Evolutionary conservation across 2,113 vertebrate species (phyloP).

Genomic region (Gymnobelideus leadbeateri): DNA sequence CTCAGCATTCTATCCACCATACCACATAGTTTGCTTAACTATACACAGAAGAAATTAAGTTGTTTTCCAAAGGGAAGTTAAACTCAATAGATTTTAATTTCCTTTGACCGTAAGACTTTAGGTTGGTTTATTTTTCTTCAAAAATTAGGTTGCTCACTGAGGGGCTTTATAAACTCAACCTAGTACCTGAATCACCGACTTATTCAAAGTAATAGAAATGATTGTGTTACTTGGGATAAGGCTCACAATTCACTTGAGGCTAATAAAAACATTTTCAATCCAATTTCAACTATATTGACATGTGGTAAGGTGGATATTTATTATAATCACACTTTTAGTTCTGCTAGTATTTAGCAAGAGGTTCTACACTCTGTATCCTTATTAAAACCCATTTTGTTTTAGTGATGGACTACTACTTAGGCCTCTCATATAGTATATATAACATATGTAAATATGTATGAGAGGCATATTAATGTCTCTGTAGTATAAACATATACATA

Average conservation of each 20-base stretch:
- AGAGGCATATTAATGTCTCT: background rate
- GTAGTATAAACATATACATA: background rate
- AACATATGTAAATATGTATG: background rate
- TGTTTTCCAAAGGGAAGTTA: constrained; percentile 47
- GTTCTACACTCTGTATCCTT: background rate
- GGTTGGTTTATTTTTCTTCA: background rate
- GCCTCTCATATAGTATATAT: too few species aligned
- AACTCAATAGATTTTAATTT: constrained; percentile 67
- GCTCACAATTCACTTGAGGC: background rate
- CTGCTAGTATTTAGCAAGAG: background rate
- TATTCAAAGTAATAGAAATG: background rate
- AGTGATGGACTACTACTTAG: background rate
- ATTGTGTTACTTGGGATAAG: background rate
- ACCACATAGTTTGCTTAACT: background rate
- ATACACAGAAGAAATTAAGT: constrained; percentile 50
- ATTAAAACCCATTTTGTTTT: background rate
- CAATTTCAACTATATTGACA: background rate
- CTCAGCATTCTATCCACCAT: background rate
- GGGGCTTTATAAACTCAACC: background rate
- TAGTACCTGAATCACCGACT: background rate
- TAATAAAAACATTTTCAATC: background rate
- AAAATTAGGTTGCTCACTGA: background rate
- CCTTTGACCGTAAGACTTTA: background rate
- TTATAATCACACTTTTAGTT: background rate
- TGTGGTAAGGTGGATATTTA: background rate